phyloP scores from a whole-genome alignment of 1,140 invertebrate species.

The Drosophila repleta region DNA sequence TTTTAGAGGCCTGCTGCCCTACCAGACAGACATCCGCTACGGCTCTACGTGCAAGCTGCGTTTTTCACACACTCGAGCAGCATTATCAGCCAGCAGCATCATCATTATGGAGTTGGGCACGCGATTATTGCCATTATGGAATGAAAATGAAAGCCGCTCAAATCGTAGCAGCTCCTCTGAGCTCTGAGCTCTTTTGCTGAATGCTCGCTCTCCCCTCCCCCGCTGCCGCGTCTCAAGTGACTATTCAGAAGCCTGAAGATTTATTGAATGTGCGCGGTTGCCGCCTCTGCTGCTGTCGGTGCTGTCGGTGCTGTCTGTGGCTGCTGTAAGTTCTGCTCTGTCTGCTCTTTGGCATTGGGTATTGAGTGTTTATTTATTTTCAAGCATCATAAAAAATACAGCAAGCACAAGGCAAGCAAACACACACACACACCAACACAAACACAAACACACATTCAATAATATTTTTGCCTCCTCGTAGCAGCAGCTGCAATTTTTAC shows the following conservation, averaged over 20 bases:
- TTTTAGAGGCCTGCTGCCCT: constrained; percentile 57
- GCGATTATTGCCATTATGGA: constrained; percentile 71
- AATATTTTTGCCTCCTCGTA: constrained; percentile 64
- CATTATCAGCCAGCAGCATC: constrained; percentile 12
- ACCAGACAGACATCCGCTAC: neutral
- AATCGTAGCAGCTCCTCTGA: constrained; percentile 28
- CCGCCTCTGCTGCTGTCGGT: neutral
- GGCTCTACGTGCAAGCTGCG: constrained; percentile 69
- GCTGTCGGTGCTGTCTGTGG: constrained; percentile 1
- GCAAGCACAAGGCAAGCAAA: constrained; percentile 38
- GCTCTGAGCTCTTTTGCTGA: constrained; percentile 4
- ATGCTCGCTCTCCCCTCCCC: neutral
- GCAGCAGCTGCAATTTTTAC: constrained; percentile 79
- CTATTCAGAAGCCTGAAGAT: constrained; percentile 74
- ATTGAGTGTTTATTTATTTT: constrained; percentile 82
- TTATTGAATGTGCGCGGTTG: constrained; percentile 76
- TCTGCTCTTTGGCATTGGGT: constrained; percentile 76
- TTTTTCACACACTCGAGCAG: constrained; percentile 66
- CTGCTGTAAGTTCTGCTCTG: constrained; percentile 59
- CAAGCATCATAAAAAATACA: constrained; percentile 81
- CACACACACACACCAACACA: constrained; percentile 45
- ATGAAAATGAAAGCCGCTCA: constrained; percentile 71
- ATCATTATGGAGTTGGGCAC: constrained; percentile 54
- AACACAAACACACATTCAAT: constrained; percentile 65
- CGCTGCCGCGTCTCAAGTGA: constrained; percentile 66